These are phyloP conservation scores for Drosophila nannoptera DNA, from an alignment of 1,140 invertebrate genomes.

Conservation along the genomic window DNA sequence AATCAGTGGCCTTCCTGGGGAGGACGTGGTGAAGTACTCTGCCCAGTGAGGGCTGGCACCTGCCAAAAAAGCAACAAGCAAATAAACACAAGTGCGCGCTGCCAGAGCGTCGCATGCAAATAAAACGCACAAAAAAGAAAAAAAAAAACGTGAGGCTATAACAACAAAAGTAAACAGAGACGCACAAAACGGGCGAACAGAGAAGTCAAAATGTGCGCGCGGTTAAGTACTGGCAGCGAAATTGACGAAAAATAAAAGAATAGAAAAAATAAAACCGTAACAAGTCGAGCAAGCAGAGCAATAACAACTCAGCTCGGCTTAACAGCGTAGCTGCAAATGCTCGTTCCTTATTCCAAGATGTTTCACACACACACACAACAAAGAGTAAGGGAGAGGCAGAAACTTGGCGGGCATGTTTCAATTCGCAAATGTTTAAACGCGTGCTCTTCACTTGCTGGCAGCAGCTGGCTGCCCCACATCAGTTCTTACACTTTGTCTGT, in stretches of 20 bases:
- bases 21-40: constrained; percentile 1
- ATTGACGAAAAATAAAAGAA: constrained; percentile 24
- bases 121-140: constrained; percentile 30
- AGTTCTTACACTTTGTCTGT: constrained; percentile 35
- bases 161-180: constrained; percentile 37
- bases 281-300: constrained; percentile 12
- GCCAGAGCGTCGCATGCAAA: constrained; percentile 37
- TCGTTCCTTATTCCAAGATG: constrained; percentile 39
- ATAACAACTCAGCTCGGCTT: constrained; percentile 11
- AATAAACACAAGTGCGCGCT: constrained; percentile 36
- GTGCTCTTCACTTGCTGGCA: constrained; percentile 1
- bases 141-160: constrained; percentile 44
- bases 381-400: background rate
- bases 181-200: constrained; percentile 22
- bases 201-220: constrained; percentile 38
- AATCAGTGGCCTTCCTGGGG: constrained; percentile 29
- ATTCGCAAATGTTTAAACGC: constrained; percentile 37
- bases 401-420: constrained; percentile 24
- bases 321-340: constrained; percentile 32
- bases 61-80: constrained; percentile 58
- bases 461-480: constrained; percentile 18
- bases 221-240: constrained; percentile 32
- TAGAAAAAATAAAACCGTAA: constrained; percentile 18
- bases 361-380: constrained; percentile 14
- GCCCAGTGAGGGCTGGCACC: constrained; percentile 22